phyloP scores from a whole-genome alignment of 2,888 invertebrate genomes.

The Oxytorus armatus region DNA sequence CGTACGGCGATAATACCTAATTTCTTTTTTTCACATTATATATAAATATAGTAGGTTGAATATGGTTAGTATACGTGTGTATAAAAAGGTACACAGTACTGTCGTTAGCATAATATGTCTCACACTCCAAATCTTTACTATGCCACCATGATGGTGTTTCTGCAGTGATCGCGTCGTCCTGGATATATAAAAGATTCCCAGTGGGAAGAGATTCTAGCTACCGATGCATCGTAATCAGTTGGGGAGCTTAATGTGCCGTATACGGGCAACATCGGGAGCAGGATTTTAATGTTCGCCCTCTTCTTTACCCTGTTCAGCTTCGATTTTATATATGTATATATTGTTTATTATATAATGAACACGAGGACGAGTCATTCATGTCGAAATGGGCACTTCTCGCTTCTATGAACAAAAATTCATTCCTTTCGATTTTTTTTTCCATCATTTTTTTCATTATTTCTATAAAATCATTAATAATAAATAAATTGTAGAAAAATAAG shows the following conservation, averaged over 20 bases:
- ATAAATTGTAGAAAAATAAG: too few relatives aligned
- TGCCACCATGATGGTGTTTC: conserved; percentile 11
- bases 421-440: too few relatives aligned
- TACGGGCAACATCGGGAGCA: background rate
- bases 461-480: too few relatives aligned
- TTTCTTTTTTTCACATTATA: background rate
- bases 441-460: too few relatives aligned
- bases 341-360: conserved; percentile 1
- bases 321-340: background rate
- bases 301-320: conserved; percentile 7
- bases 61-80: background rate
- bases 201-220: conserved; percentile 38
- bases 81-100: conserved; percentile 37
- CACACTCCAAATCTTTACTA: conserved; percentile 19
- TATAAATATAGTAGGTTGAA: background rate
- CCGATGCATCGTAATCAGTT: conserved; percentile 63
- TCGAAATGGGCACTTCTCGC: too few relatives aligned
- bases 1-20: background rate
- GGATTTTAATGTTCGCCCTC: conserved; percentile 38
- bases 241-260: conserved; percentile 40
- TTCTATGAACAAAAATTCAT: too few relatives aligned
- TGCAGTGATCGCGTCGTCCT: conserved; percentile 3
- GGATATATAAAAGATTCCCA: conserved; percentile 32
- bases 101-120: conserved; percentile 59
- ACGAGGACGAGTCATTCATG: too few relatives aligned